Evolutionary conservation across 2,888 invertebrate genomes (phyloP), one percentile per base, ranked within the genome.

Genomic region (Clepsis dumicolana): DNA sequence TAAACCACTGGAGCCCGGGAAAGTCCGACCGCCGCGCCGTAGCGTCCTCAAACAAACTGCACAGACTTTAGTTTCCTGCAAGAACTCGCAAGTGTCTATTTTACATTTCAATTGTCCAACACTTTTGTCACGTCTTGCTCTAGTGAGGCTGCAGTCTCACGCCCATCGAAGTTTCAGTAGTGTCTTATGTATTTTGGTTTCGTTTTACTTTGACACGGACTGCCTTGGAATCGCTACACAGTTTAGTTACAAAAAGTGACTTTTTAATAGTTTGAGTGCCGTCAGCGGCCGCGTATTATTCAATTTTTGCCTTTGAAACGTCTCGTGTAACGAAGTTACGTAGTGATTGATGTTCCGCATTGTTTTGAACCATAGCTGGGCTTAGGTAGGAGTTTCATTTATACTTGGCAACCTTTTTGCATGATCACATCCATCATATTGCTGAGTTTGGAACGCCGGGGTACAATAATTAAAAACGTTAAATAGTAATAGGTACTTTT

Each of bases 191-290:
- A 44, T 27, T 61, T 61, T 48, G 12, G 14, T 18, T 10, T 1
- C 18, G 18, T 21, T 7, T 3, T 4, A 4, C 18, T 25, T n/a
- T 16, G n/a, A 27, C 4, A 21, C 7, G n/a, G 16, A n/a, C n/a
- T 25, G 38, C 59, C 59, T 61, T 24, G 41, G 5, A 12, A 59
- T 8, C 41, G 59, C 18, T 27, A 41, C 21, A 29, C 48, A 48
- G 60, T 61, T 48, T 61, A 24, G 60, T 29, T 29, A 61, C 60
- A 61, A 61, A 61, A 56, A 27, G 38, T 10, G 29, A 54, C 53
- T 54, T 66, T 61, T 61, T 66, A 66, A 66, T 66, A 66, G 65
- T 66, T 66, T 66, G 65, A 66, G 65, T 66, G 65, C 61, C 44
- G 12, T 25, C 53, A 32, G 53, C 44, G 60, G 32, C 52, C 57